Conservation (phyloP, 2,888 invertebrate genomes). For the Bombyx huttoni region DNA sequence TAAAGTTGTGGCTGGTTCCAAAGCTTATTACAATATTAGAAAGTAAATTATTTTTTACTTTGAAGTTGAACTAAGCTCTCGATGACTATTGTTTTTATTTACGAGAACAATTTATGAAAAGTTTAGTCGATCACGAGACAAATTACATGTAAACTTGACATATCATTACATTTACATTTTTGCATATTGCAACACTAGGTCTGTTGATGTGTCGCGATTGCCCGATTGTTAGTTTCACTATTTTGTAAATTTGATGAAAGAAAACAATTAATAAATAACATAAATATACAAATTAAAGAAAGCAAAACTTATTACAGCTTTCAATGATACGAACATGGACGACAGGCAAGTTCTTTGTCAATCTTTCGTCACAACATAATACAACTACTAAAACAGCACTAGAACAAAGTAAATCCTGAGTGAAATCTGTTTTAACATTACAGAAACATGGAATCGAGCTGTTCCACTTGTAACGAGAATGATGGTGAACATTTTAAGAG, state of each 20-base stretch:
- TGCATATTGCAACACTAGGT: slow-evolving; percentile 38
- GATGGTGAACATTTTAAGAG: slow-evolving; percentile 74
- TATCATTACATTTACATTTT: slow-evolving; percentile 12
- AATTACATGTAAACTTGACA: neutral
- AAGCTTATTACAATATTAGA: too few relatives aligned
- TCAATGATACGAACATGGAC: slow-evolving; percentile 51
- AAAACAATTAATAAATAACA: slow-evolving; percentile 43
- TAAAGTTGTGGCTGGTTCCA: too few relatives aligned
- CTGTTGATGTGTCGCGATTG: slow-evolving; percentile 72
- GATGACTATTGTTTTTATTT: too few relatives aligned
- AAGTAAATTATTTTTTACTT: too few relatives aligned
- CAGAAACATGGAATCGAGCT: slow-evolving; percentile 65
- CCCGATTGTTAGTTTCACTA: slow-evolving; percentile 61
- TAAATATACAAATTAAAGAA: slow-evolving; percentile 39
- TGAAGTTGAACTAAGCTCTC: too few relatives aligned
- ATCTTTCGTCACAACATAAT: slow-evolving; percentile 29
- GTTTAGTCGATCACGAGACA: neutral
- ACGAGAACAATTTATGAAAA: too few relatives aligned
- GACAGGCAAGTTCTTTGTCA: slow-evolving; percentile 46
- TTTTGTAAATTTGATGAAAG: slow-evolving; percentile 62
- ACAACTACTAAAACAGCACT: slow-evolving; percentile 58
- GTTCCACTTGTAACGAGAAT: slow-evolving; percentile 46
- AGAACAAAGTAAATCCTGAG: slow-evolving; percentile 50
- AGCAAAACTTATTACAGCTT: slow-evolving; percentile 35
- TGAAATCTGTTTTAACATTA: slow-evolving; percentile 40